Evolutionary conservation across 2,113 vertebrate genomes (phyloP).

Genomic region (Neolamprologus variostigma): DNA sequence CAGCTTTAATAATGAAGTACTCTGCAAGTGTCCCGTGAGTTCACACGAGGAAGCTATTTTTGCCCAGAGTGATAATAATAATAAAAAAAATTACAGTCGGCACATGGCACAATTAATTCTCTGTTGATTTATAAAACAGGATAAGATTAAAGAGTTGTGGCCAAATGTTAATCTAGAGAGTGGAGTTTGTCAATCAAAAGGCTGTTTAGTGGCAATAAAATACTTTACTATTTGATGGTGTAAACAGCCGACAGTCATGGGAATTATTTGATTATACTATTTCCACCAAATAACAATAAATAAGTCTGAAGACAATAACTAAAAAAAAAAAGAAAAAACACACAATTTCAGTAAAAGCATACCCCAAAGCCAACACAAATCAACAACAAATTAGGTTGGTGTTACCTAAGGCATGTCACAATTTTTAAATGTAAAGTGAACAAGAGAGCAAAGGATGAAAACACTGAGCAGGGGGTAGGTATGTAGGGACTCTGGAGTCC

Average conservation of each 20-base stretch:
- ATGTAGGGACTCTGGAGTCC: not conserved
- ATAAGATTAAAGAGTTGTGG: not conserved
- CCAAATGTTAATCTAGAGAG: not conserved
- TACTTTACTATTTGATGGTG: not conserved
- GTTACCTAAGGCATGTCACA: not conserved
- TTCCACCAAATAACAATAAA: not conserved
- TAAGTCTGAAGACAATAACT: not conserved
- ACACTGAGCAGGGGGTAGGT: conserved; percentile 1
- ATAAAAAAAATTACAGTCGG: not conserved
- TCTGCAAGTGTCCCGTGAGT: not conserved
- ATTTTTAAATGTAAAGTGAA: not conserved
- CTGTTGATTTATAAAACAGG: not conserved
- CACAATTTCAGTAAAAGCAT: not conserved
- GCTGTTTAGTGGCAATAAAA: not conserved
- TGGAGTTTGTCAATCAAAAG: not conserved
- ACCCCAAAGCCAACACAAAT: not conserved
- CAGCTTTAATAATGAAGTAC: not conserved
- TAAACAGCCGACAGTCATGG: not conserved
- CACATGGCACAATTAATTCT: not conserved
- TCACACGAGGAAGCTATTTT: not conserved
- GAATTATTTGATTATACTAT: not conserved
- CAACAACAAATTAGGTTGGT: not conserved
- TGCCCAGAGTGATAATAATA: not conserved
- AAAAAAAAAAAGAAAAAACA: not conserved
- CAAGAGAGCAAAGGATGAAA: not conserved